Conservation (phyloP, 23 tunicate species). For the Styela plicata region DNA sequence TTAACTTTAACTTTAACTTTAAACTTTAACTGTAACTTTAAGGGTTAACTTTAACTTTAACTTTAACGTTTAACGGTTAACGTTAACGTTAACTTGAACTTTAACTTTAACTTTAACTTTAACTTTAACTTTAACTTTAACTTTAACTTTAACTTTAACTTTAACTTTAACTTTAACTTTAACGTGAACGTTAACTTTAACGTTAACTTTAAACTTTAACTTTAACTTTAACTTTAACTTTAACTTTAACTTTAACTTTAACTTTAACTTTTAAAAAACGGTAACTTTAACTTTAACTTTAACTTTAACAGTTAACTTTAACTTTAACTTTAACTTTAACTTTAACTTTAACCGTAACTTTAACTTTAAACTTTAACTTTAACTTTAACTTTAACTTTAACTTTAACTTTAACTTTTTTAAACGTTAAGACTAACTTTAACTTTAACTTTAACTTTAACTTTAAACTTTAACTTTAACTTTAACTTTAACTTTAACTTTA, state of each 20-base stretch:
- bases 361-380: too few species aligned
- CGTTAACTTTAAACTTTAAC: constrained; percentile 53
- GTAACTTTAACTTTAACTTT: constrained; percentile 65
- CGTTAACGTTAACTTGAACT: constrained; percentile 95
- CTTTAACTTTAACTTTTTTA: constrained; percentile 50
- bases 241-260: constrained; percentile 60
- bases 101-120: constrained; percentile 91
- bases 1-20: constrained; percentile 81
- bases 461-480: too few species aligned
- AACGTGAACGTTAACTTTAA: constrained; percentile 57
- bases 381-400: constrained; percentile 58
- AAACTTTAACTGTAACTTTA: constrained; percentile 73
- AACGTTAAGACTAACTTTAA: constrained; percentile 55
- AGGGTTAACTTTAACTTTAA: constrained; percentile 93
- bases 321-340: constrained; percentile 62
- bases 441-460: constrained; percentile 53
- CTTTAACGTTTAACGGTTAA: constrained; percentile 94
- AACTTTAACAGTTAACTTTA: constrained; percentile 62
- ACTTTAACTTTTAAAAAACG: constrained; percentile 60
- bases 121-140: constrained; percentile 88
- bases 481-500: constrained; percentile 61
- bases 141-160: constrained; percentile 73
- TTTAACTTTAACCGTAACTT: too few species aligned
- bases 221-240: constrained; percentile 61
- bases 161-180: constrained; percentile 67